These are phyloP conservation scores for Podilymbus podiceps DNA, from an alignment of 2,113 vertebrate species.

Conservation along the genomic window DNA sequence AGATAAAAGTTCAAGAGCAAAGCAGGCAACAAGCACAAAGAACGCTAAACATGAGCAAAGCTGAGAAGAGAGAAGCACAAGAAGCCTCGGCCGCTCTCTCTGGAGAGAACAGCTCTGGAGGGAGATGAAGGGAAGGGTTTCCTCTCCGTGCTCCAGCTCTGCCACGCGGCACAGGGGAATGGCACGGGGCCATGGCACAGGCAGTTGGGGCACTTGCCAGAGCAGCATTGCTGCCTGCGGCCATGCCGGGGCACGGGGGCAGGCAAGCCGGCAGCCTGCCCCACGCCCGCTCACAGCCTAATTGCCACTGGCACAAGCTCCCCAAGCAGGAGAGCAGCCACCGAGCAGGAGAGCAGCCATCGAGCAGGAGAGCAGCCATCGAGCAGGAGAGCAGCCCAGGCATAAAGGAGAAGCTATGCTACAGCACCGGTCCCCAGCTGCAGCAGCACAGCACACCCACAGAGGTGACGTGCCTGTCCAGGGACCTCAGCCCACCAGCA, in stretches of 20 bases:
- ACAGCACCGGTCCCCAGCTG: fast-evolving
- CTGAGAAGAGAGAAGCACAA: background rate
- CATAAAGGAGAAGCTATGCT: background rate
- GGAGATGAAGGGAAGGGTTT: background rate
- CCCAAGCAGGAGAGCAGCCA: background rate
- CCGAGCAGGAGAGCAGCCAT: background rate
- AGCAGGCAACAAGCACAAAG: background rate
- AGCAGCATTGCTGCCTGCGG: background rate
- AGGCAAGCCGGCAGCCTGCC: background rate
- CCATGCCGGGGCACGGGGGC: background rate
- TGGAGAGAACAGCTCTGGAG: background rate
- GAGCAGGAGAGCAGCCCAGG: background rate
- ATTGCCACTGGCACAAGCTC: background rate
- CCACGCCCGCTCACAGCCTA: fast-evolving
- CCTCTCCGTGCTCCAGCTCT: background rate
- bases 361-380: background rate
- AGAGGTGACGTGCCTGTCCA: background rate
- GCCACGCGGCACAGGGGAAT: background rate
- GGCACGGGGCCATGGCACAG: fast-evolving
- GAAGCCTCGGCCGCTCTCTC: too few species aligned
- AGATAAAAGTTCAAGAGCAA: background rate
- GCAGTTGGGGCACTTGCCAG: background rate
- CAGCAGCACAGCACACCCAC: background rate
- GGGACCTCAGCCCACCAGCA: background rate
- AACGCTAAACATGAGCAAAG: fast-evolving